These are phyloP conservation scores for Stigmatopora nigra DNA, from an alignment of 2,113 vertebrate genomes.

Conservation along the genomic window DNA sequence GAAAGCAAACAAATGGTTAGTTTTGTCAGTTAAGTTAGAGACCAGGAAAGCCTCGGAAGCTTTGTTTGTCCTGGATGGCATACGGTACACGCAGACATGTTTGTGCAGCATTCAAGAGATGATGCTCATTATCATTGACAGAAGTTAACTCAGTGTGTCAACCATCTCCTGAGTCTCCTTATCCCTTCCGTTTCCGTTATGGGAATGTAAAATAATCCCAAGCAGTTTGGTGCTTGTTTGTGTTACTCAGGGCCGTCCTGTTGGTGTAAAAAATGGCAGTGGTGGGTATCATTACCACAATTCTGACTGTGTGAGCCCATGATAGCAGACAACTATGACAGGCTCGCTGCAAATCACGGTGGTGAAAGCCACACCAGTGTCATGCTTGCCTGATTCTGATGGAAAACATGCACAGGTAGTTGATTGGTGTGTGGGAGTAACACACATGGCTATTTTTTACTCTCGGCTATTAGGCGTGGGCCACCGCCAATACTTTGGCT, in stretches of 20 bases:
- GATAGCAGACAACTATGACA: conserved; percentile 24
- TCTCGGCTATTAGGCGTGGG: conserved; percentile 20
- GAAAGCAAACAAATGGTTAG: not conserved
- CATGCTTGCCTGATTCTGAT: conserved; percentile 27
- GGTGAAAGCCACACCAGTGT: conserved; percentile 23
- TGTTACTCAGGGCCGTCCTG: conserved; percentile 25
- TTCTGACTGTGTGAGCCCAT: conserved; percentile 18
- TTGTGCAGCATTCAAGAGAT: conserved; percentile 40
- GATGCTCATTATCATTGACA: conserved; percentile 58
- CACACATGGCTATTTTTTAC: conserved; percentile 32
- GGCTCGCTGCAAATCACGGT: conserved; percentile 25
- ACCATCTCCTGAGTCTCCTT: conserved; percentile 33
- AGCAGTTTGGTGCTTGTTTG: conserved; percentile 3
- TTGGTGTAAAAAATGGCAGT: conserved; percentile 35
- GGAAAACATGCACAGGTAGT: conserved; percentile 32
- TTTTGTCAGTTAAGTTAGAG: not conserved
- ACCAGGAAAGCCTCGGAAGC: not conserved
- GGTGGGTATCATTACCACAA: conserved; percentile 21
- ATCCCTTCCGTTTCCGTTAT: conserved; percentile 14
- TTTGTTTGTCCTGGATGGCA: not conserved
- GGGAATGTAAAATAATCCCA: not conserved
- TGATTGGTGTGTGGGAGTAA: conserved; percentile 41
- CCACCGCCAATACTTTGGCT: conserved; percentile 22
- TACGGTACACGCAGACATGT: conserved; percentile 16
- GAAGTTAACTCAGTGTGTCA: conserved; percentile 56